Evolutionary conservation across 2,888 invertebrate species (phyloP).

Genomic region (Parnassius orleans): DNA sequence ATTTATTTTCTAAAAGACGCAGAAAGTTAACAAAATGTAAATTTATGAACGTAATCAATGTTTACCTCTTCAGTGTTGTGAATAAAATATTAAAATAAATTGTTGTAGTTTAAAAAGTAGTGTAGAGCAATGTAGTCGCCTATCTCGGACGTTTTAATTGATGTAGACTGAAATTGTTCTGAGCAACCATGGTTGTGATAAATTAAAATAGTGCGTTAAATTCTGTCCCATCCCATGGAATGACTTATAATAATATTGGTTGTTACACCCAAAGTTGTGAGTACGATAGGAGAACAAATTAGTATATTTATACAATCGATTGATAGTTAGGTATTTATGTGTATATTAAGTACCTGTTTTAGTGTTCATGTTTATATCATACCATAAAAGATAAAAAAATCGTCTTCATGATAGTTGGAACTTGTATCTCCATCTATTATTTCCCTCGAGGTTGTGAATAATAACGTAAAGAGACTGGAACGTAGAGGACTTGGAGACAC

Average conservation of each 20-base stretch:
- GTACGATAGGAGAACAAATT: conserved; percentile 49
- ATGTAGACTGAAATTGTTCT: conserved; percentile 43
- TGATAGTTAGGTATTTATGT: conserved; percentile 38
- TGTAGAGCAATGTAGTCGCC: conserved; percentile 53
- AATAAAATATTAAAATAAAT: conserved; percentile 43
- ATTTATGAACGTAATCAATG: conserved; percentile 55
- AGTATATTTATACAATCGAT: conserved; percentile 57
- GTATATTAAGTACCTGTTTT: conserved; percentile 31
- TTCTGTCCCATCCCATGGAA: conserved; percentile 44
- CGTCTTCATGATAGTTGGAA: conserved; percentile 42
- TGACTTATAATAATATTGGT: conserved; percentile 60
- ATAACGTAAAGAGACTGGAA: conserved; percentile 61
- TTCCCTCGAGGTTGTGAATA: conserved; percentile 75
- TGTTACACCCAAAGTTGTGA: conserved; percentile 71
- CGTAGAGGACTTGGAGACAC: conserved; percentile 50
- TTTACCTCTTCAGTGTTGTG: conserved; percentile 80
- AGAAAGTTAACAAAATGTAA: conserved; percentile 65
- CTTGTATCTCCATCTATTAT: conserved; percentile 55
- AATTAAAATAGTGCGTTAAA: conserved; percentile 45
- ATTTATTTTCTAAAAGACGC: conserved; percentile 43
- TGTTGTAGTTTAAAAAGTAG: conserved; percentile 43
- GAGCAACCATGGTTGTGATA: conserved; percentile 70
- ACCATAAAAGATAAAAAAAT: conserved; percentile 23
- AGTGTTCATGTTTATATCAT: conserved; percentile 50
- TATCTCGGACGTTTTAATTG: conserved; percentile 30